Base-by-base conservation (phyloP, 2,113 vertebrate species). In the Indicator maculatus region DNA sequence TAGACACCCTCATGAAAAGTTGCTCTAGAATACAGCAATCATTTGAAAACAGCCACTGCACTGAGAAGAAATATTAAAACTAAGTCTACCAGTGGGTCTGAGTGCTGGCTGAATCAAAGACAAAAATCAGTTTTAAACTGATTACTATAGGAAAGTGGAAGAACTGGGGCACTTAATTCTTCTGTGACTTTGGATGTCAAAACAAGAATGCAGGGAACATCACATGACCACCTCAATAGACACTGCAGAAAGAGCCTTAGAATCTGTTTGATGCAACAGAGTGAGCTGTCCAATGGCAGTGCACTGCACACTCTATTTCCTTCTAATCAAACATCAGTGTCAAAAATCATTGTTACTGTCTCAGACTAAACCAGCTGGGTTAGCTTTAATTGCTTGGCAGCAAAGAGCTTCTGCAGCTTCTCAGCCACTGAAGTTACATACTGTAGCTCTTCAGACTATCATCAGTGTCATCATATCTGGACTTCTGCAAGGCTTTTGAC, bases 81-180 rank as follows among this genome's bases (percentile, higher is more conserved):
- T 7, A 28, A 30, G 3, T 52, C 31, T 39, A 5, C 10, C 6
- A 4, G 0, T 11, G 8, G 6, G 3, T 24, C n/a, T 47, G 58
- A 60, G 8, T n/a, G 16, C 67, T 79, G 58, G 23, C 76, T 66
- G 28, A 82, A 67, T 61, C 9, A 0, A 38, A 1, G 7, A 11
- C 4, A 59, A 50, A 79, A 70, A 39, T 4, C 2, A 58, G 13
- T 56, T 69, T 47, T 47, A 47, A 47, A 47, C 20, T 58, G 30
- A 65, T 33, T 65, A 3, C 11, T 74, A 4, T 0, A 56, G 53
- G 30, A 64, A 80, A 83, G 17, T 15, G 10, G 36, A 3, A 53
- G 45, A 64, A 24, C 5, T 11, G 20, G 4, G 30, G 47, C 6
- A 10, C 31, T 5, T 41, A 67, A 19, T 67, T 26, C 7, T 72